Conservation (phyloP, 2,797 vertebrate genomes). For the Glyptemys insculpta region DNA sequence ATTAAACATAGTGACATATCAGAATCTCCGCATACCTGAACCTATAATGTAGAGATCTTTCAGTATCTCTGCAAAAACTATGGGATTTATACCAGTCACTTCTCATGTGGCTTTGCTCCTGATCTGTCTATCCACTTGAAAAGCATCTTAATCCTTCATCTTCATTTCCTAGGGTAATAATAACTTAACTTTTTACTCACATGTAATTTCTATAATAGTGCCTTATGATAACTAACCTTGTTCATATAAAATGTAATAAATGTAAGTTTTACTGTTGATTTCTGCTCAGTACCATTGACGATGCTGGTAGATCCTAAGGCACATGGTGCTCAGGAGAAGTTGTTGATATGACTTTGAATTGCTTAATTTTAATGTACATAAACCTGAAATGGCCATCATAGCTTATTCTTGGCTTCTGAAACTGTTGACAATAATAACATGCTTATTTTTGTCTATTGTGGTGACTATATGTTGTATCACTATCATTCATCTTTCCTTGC, state of each 20-base stretch:
- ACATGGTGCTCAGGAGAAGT: neutral
- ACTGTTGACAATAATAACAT: neutral
- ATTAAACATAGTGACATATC: neutral
- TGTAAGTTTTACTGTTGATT: neutral
- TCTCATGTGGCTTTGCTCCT: too few relatives aligned
- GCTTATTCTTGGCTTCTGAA: neutral
- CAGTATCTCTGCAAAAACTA: too few relatives aligned
- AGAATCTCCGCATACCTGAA: neutral
- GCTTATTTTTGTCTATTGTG: neutral
- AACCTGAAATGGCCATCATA: neutral
- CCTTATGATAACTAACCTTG: neutral
- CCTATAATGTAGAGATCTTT: neutral
- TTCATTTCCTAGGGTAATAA: neutral
- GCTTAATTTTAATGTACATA: neutral
- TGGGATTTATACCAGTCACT: too few relatives aligned
- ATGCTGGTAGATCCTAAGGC: neutral
- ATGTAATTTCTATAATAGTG: neutral
- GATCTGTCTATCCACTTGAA: neutral
- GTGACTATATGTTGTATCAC: too few relatives aligned
- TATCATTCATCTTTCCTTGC: neutral
- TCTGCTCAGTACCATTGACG: neutral
- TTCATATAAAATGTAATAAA: neutral
- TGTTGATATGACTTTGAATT: neutral
- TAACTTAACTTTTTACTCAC: neutral
- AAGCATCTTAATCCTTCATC: neutral